Evolutionary conservation across 1,140 invertebrate species (phyloP).

Genomic region (Heliconius hewitsoni): DNA sequence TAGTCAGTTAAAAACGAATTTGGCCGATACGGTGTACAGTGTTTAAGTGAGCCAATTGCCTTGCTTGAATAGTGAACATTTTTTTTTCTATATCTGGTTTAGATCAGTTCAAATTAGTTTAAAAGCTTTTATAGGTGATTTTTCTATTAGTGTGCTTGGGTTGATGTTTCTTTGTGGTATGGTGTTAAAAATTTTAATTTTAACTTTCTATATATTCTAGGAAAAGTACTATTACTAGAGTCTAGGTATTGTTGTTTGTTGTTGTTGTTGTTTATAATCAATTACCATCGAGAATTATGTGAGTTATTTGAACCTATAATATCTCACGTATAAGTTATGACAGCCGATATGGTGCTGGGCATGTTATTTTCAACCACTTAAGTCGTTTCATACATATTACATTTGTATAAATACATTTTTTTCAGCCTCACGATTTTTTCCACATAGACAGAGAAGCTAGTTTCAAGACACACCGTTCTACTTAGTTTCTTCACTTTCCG

Average conservation of each 20-base stretch:
- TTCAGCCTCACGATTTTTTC: too few species aligned
- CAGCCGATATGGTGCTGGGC: too few species aligned
- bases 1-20: constrained; percentile 69
- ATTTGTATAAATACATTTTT: too few species aligned
- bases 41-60: constrained; percentile 30
- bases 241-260: too few species aligned
- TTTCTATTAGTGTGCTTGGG: neutral
- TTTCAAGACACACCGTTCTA: neutral
- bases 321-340: too few species aligned
- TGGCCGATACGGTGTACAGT: constrained; percentile 31
- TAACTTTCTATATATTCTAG: neutral
- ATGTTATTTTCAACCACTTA: neutral
- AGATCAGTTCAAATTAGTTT: constrained; percentile 4
- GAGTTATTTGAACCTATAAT: too few species aligned
- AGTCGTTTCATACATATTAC: too few species aligned
- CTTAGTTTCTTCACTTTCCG: too few species aligned
- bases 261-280: neutral
- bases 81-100: constrained; percentile 29
- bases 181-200: neutral
- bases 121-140: neutral
- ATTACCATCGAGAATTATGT: neutral
- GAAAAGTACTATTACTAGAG: neutral
- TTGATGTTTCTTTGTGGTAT: neutral
- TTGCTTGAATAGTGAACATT: constrained; percentile 15
- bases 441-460: neutral